Base-by-base conservation (phyloP, 35 echinoderm and acorn worm species). In the Apostichopus parvimensis region DNA sequence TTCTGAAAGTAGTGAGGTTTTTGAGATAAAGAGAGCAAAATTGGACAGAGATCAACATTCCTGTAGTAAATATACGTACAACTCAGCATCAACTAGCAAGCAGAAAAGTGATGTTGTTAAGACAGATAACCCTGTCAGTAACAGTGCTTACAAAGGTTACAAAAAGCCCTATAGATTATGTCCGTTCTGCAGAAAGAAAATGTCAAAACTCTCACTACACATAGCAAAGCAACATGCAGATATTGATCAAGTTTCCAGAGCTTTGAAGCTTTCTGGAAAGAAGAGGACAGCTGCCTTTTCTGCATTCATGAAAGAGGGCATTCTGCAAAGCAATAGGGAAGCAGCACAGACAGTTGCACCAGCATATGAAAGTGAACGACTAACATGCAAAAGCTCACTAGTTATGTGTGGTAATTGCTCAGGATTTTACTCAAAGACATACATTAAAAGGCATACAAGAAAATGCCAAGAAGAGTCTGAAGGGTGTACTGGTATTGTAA, bases 141-240 rank as follows among this genome's bases (percentile, higher is more conserved):
- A 28, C 26, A 28, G 26, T 28, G 26, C 26, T 28, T 28, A 28
- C 26, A 28, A 28, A 28, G 26, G 26, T 1, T 79, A 79, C 77
- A 79, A 79, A 52, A 79, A 79, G 34, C 77, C 77, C 8, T 79
- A 79, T 79, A 79, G 77, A 52, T 52, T 79, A 79, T 79, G 77
- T 20, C 77, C 76, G 14, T 92, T 92, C 65, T 92, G 90, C 25
- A 54, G 82, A 8, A 92, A 83, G 82, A 9, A 13, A 61, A 82
- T 57, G n/a, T 81, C 90, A 17, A 92, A 92, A 92, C 90, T 92
- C 17, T 92, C 78, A 57, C 73, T 11, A 83, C 90, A 92, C 61
- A 82, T 92, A 82, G 76, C 75, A 13, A 79, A 64, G 77, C 75
- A 92, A 83, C 90, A 92, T 34, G 13, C 23, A 83, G 24, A 83